Evolutionary conservation across 2,797 vertebrate species (phyloP), one percentile per base, ranked within the genome.

Genomic region (Hyperoplus lanceolatus): DNA sequence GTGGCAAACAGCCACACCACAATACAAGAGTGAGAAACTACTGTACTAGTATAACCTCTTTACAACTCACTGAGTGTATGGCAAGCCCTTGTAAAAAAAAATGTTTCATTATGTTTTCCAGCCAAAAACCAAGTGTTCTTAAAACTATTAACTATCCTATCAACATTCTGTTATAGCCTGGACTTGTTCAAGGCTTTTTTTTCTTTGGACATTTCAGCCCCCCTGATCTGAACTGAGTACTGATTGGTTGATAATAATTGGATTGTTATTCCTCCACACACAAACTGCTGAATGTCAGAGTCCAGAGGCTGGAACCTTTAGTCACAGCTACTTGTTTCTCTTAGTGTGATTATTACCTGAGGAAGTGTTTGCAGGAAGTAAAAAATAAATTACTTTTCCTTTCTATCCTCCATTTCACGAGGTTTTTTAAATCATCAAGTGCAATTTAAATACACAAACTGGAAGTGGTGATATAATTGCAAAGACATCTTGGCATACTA

Each of bases 181-280:
- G 21, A 18, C 11, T 41, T 62, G 7, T 57, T 45, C 5, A n/a
- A 11, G 0, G 18, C 6, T 48, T 13, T 50, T 60, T 41, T 60
- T 41, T 10, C 21, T 60, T 66, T 42, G 16, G 39, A 18, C 7
- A 65, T 54, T 49, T 38, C 0, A 70, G 48, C 71, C 45, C 42
- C 46, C 29, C 56, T 43, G 13, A 29, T 41, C 43, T 64, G 16
- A 29, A 21, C 13, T 38, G 29, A 68, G 11, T 46, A 55, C 57
- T 55, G 42, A 18, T 49, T 9, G 14, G 7, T 75, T 59, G 64
- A 74, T 68, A 60, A 48, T 75, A 73, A 83, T 55, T 79, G 45
- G 16, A 58, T 80, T 76, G 57, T 1, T 64, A 50, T 63, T 63
- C 8, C 15, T 75, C 51, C 59, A 45, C 43, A 8, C 6, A 43